Evolutionary conservation across 2,113 vertebrate species (phyloP).

Genomic region (Stictonetta naevosa): DNA sequence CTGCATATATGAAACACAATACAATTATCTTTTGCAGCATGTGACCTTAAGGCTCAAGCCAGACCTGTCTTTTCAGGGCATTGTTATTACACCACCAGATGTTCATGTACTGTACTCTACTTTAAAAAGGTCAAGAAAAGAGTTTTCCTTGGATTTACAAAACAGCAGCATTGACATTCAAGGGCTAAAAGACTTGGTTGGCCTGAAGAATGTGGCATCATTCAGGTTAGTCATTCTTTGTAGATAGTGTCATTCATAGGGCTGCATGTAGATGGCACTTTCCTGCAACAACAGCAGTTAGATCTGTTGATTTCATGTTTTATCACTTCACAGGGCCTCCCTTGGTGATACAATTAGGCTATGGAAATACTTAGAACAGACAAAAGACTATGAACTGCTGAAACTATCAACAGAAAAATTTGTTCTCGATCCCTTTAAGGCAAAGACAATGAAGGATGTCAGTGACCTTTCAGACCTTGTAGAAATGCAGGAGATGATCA

Average conservation of each 20-base stretch:
- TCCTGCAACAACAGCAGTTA: not conserved
- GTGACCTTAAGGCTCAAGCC: conserved; percentile 77
- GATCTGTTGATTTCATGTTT: not conserved
- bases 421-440: conserved; percentile 88
- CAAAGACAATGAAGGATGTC: conserved; percentile 83
- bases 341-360: conserved; percentile 83
- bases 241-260: not conserved
- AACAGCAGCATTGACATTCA: conserved; percentile 80
- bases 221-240: conserved; percentile 83
- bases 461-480: conserved; percentile 84
- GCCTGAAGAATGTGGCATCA: conserved; percentile 76
- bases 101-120: conserved; percentile 77
- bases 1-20: conserved; percentile 82
- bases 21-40: conserved; percentile 68
- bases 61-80: conserved; percentile 81
- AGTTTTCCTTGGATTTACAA: conserved; percentile 85
- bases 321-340: conserved; percentile 80
- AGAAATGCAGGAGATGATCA: conserved; percentile 77
- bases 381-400: conserved; percentile 72
- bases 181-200: conserved; percentile 82
- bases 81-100: conserved; percentile 81
- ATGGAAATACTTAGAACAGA: conserved; percentile 84
- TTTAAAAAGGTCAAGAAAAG: conserved; percentile 70
- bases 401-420: conserved; percentile 82
- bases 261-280: not conserved